Evolutionary conservation across 1,140 invertebrate species (phyloP), one percentile per base, ranked within the genome.

Genomic region (Drosophila orosa): DNA sequence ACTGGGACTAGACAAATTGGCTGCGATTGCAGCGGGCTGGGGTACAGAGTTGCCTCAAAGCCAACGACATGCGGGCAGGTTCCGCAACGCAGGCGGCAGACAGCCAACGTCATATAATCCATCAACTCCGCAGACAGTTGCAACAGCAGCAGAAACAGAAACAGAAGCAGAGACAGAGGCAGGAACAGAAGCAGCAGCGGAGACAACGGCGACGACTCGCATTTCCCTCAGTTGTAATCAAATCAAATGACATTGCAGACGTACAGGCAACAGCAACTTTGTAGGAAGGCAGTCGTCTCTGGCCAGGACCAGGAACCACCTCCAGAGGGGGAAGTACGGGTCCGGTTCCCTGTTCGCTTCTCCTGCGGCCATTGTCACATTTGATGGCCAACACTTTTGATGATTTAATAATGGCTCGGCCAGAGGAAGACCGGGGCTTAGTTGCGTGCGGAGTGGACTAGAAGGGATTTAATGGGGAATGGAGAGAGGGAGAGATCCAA

Each of bases 371-470:
- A 87, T 82, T 86, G 82, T 87, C 79, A 87, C 83, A 87, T 87
- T 79, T 82, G 82, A 82, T 78, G 71, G 82, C 59, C 79, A 83
- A 89, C 84, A 80, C 84, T 80, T 89, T 83, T 87, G 80, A 80
- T 89, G 76, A 89, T 89, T 77, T 80, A 80, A 84, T 87, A 87
- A 87, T 79, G 59, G 63, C 29, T 47, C 58, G 35, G 7, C 33
- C 29, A 45, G 37, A n/a, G 35, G 40, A 13, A 24, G 5, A 15
- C 12, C 6, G 5, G 48, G 22, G 17, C 25, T 52, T 52, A 5
- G 48, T 22, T 15, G 17, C 29, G 27, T 22, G 15, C 13, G n/a
- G 37, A 29, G 15, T 33, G 31, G 45, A 44, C 59, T 31, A 24
- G 31, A 44, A 63, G 27, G 40, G 19, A 35, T 47, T 50, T 31